These are phyloP conservation scores for Toxostoma redivivum DNA, from an alignment of 2,113 vertebrate species.

Conservation along the genomic window DNA sequence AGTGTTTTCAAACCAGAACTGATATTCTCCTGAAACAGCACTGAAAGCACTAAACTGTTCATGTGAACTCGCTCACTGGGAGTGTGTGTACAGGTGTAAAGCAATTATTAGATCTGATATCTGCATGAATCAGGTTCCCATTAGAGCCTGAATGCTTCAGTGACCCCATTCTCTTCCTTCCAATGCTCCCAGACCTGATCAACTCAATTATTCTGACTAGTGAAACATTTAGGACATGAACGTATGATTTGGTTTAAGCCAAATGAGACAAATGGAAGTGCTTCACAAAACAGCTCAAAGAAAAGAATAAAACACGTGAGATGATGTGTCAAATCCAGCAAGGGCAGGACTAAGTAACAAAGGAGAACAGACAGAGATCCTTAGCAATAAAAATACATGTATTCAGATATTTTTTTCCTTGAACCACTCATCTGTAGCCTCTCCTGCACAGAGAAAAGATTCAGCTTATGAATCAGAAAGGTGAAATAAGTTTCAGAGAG, in stretches of 20 bases:
- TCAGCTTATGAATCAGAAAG: background rate
- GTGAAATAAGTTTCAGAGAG: background rate
- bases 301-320: background rate
- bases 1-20: conserved; percentile 1
- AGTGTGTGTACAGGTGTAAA: conserved; percentile 71
- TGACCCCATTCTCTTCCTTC: conserved; percentile 75
- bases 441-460: background rate
- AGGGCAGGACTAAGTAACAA: conserved; percentile 13
- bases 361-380: background rate
- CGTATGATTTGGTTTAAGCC: conserved; percentile 69
- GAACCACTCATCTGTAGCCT: background rate
- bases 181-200: conserved; percentile 71
- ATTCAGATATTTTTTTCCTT: background rate
- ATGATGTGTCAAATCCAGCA: conserved; percentile 1
- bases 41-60: conserved; percentile 50
- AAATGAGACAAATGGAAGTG: conserved; percentile 64
- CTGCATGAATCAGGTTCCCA: conserved; percentile 75
- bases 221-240: conserved; percentile 72
- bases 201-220: conserved; percentile 79
- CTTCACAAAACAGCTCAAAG: conserved; percentile 29
- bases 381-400: background rate
- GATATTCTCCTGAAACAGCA: background rate
- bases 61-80: conserved; percentile 64
- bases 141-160: conserved; percentile 70
- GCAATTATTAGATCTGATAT: conserved; percentile 78